Evolutionary conservation across 1,140 invertebrate genomes (phyloP), one percentile per base, ranked within the genome.

Genomic region (Dinothrombium tinctorium): DNA sequence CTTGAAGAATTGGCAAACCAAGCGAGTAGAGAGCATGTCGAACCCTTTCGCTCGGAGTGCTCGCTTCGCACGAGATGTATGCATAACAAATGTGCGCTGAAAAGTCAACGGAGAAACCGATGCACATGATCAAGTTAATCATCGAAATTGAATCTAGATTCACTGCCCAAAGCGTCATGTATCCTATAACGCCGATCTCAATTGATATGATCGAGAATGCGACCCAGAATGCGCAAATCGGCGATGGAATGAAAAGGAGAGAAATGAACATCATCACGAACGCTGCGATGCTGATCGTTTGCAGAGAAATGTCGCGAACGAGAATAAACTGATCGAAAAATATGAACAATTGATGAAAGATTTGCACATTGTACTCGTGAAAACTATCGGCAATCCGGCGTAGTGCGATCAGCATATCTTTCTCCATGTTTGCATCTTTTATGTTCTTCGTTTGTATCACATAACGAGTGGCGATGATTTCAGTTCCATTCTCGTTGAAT

Each of bases 121-220:
- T 90, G 52, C 86, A 90, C 87, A 96, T 95, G 33, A 96, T 94
- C 2, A 95, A 65, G 53, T 95, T 94, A 29, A 95, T 94, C 87
- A 95, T 96, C 1, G 87, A 94, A 50, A 96, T 90, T 3, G 86
- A 86, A 56, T 94, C 89, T 24, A 95, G 61, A 53, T 83, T 89
- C 0, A 95, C 82, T 46, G 74, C 72, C 86, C 89, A 95, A 0
- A 92, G 60, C 0, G 83, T 74, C 80, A 96, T 89, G 60, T 92
- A 92, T 1, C 89, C 89, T 2, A 89, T 76, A 0, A 96, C 83
- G 12, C 89, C 87, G 4, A 79, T 59, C 58, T 94, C 84, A 44
- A 96, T 94, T 2, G 83, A 90, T 12, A 92, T 70, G 28, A 96
- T 90, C 46, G 83, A 86, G 46, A 92, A 76, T 2, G 83, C 84